These are phyloP conservation scores for Priocnemis perturbator DNA, from an alignment of 2,888 invertebrate species.

Conservation along the genomic window DNA sequence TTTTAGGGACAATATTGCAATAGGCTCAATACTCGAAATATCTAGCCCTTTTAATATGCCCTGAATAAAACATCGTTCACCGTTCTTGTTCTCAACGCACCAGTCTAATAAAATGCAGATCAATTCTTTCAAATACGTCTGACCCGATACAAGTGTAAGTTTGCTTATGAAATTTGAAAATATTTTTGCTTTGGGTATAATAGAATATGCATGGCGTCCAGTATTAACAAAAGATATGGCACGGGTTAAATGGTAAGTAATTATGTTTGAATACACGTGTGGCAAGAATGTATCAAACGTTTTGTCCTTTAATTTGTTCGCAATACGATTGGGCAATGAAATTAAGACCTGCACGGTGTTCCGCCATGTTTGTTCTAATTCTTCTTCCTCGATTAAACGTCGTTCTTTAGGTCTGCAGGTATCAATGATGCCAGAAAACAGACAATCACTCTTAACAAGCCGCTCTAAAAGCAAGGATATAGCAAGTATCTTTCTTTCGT, in stretches of 20 bases:
- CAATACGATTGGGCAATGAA: conserved; percentile 83
- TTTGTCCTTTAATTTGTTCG: conserved; percentile 80
- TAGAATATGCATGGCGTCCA: conserved; percentile 67
- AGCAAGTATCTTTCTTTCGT: conserved; percentile 66
- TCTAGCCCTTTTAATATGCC: conserved; percentile 78
- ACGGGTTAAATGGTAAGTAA: conserved; percentile 80
- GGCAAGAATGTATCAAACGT: conserved; percentile 79
- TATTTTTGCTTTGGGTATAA: conserved; percentile 74
- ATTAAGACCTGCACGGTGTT: conserved; percentile 80
- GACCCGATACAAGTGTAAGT: conserved; percentile 78
- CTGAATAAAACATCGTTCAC: conserved; percentile 68
- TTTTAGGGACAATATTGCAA: conserved; percentile 79
- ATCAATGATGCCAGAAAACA: conserved; percentile 77
- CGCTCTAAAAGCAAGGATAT: conserved; percentile 75
- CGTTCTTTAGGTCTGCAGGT: conserved; percentile 57
- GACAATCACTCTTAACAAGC: conserved; percentile 78
- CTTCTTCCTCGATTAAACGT: conserved; percentile 52
- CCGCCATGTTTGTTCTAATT: conserved; percentile 74
- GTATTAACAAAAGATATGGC: conserved; percentile 80
- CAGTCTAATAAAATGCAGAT: conserved; percentile 78
- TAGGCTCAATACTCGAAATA: conserved; percentile 78
- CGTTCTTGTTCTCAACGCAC: conserved; percentile 65
- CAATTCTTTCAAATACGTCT: conserved; percentile 76
- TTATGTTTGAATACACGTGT: conserved; percentile 78
- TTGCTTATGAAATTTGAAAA: conserved; percentile 80